These are phyloP conservation scores for Drosophila neutralis DNA, from an alignment of 2,888 invertebrate genomes.

Conservation along the genomic window DNA sequence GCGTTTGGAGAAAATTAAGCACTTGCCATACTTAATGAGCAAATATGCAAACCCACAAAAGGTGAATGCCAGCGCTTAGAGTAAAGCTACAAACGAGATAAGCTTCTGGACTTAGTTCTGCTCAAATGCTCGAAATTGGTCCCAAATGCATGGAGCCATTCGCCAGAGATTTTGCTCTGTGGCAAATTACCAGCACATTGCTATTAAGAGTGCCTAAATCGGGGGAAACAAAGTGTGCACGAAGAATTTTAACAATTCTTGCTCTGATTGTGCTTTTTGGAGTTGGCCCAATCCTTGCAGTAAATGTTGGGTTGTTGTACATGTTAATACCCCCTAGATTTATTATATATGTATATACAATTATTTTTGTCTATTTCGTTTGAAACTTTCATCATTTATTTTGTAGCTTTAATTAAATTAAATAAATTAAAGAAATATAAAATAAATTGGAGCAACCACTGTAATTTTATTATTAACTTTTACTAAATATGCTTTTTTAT, in stretches of 20 bases:
- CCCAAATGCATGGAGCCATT: slow-evolving; percentile 29
- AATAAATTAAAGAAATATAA: not conserved
- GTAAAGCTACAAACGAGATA: slow-evolving; percentile 18
- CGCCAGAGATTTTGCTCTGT: slow-evolving; percentile 14
- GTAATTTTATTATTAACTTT: not conserved
- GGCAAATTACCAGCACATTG: slow-evolving; percentile 18
- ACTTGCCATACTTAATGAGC: slow-evolving; percentile 50
- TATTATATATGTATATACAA: not conserved
- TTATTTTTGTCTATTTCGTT: not conserved
- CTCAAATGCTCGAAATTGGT: slow-evolving; percentile 27
- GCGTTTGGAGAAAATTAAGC: slow-evolving; percentile 60
- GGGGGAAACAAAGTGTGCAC: not conserved
- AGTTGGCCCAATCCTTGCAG: not conserved
- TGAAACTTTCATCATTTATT: not conserved
- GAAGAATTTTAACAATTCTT: not conserved
- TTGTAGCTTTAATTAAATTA: not conserved
- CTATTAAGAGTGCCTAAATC: slow-evolving; percentile 1
- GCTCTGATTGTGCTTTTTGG: not conserved
- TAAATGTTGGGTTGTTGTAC: not conserved
- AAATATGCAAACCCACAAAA: slow-evolving; percentile 33
- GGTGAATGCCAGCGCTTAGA: slow-evolving; percentile 29
- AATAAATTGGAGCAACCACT: not conserved
- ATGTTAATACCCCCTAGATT: not conserved
- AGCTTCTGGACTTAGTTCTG: slow-evolving; percentile 26
- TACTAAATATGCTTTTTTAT: too few relatives aligned